A percentile compares a stretch with the other conserved stretches of the same genome.
Evolutionary conservation across 2,888 invertebrate genomes (phyloP).

Genomic region (Drosophila longiperda): DNA sequence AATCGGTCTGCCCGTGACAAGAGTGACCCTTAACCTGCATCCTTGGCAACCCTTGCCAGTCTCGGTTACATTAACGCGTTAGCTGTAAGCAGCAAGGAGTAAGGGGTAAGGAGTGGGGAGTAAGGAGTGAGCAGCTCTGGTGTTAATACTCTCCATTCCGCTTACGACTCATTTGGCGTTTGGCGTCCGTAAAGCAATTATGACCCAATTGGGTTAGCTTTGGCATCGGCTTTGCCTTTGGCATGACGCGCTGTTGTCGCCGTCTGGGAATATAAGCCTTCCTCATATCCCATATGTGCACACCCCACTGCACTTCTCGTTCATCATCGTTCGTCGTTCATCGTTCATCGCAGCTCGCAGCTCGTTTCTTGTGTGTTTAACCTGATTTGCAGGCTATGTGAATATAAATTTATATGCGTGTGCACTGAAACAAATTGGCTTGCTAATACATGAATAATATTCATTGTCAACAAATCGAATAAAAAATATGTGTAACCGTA

Average conservation of each 20-base stretch:
- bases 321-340: background rate
- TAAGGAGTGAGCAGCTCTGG: background rate
- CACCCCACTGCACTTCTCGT: background rate
- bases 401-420: conserved; percentile 41
- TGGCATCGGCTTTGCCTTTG: conserved; percentile 23
- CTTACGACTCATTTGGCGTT: conserved; percentile 74
- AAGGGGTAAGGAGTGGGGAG: too few species aligned
- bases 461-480: background rate
- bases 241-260: conserved; percentile 39
- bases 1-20: conserved; percentile 13
- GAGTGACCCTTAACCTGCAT: conserved; percentile 34
- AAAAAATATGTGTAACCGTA: background rate
- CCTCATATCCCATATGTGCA: background rate
- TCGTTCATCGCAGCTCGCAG: conserved; percentile 29
- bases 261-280: background rate
- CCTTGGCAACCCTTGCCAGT: conserved; percentile 4
- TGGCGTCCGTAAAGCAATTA: conserved; percentile 76
- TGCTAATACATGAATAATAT: background rate
- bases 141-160: conserved; percentile 14
- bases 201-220: conserved; percentile 77
- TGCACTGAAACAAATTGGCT: conserved; percentile 34
- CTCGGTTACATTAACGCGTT: conserved; percentile 2
- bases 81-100: background rate
- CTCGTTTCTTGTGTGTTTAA: conserved; percentile 63
- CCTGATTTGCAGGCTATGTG: conserved; percentile 59